Evolutionary conservation across 2,113 vertebrate genomes (phyloP).

Genomic region (Hystrix brachyura): DNA sequence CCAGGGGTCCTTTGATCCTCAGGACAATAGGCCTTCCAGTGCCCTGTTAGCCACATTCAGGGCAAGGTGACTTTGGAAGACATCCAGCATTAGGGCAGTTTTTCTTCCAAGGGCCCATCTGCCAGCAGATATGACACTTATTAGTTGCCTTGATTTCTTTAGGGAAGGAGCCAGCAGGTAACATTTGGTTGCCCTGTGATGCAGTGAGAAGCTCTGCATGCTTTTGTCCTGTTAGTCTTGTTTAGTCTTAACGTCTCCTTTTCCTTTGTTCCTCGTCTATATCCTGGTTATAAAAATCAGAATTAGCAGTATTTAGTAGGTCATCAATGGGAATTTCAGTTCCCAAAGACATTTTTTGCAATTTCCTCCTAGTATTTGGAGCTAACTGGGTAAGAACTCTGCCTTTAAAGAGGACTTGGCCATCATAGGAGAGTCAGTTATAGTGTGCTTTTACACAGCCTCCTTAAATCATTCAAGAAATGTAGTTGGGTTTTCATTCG

Average conservation of each 20-base stretch:
- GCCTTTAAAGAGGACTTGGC: not conserved
- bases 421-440: not conserved
- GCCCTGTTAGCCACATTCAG: not conserved
- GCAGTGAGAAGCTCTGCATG: not conserved
- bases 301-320: not conserved
- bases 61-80: not conserved
- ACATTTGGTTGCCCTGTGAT: not conserved
- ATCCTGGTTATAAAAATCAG: not conserved
- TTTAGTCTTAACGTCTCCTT: not conserved
- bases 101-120: not conserved
- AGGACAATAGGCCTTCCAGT: too few species aligned
- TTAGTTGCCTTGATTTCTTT: not conserved
- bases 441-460: not conserved
- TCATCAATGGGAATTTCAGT: not conserved
- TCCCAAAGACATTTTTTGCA: not conserved
- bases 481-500: not conserved
- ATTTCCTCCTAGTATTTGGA: not conserved
- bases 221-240: not conserved
- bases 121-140: not conserved
- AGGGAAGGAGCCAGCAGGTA: not conserved
- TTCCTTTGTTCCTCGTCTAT: not conserved
- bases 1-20: not conserved
- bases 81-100: not conserved
- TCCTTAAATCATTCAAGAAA: not conserved
- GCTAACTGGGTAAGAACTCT: not conserved